These are phyloP conservation scores for Geophilus truncorum DNA, from an alignment of 2,888 invertebrate species.

Conservation along the genomic window DNA sequence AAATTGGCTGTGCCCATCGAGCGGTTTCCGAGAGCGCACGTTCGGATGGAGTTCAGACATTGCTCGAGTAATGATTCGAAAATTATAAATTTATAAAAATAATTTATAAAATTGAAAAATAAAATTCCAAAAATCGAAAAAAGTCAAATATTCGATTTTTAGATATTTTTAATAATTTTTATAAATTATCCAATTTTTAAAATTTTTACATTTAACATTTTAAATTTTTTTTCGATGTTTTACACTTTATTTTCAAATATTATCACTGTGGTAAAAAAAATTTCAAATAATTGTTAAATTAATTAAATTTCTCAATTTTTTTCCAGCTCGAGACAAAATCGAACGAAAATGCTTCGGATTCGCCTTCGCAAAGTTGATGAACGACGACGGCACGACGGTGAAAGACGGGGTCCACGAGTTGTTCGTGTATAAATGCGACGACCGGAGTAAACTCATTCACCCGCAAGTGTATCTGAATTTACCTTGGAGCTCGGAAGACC, in stretches of 20 bases:
- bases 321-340: constrained; percentile 73
- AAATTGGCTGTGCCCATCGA: constrained; percentile 85
- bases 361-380: constrained; percentile 84
- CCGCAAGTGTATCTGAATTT: constrained; percentile 51
- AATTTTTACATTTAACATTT: too few relatives aligned
- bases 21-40: constrained; percentile 84
- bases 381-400: constrained; percentile 81
- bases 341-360: constrained; percentile 89
- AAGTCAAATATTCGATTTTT: constrained; percentile 16
- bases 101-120: too few relatives aligned
- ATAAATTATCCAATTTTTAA: too few relatives aligned
- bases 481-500: constrained; percentile 36
- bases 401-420: constrained; percentile 82
- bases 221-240: too few relatives aligned
- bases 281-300: neutral
- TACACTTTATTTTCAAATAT: too few relatives aligned
- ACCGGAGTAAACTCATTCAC: constrained; percentile 61
- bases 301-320: neutral
- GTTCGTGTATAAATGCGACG: constrained; percentile 91
- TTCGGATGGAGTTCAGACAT: constrained; percentile 85
- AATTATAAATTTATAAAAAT: constrained; percentile 29
- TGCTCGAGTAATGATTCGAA: constrained; percentile 71
- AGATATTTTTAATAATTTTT: neutral
- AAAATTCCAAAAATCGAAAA: too few relatives aligned
- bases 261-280: too few relatives aligned